A percentile compares a stretch with the other conserved stretches of the same genome.
Conservation (phyloP, 2,797 vertebrate species). For the Phyllotis vaccarum region DNA sequence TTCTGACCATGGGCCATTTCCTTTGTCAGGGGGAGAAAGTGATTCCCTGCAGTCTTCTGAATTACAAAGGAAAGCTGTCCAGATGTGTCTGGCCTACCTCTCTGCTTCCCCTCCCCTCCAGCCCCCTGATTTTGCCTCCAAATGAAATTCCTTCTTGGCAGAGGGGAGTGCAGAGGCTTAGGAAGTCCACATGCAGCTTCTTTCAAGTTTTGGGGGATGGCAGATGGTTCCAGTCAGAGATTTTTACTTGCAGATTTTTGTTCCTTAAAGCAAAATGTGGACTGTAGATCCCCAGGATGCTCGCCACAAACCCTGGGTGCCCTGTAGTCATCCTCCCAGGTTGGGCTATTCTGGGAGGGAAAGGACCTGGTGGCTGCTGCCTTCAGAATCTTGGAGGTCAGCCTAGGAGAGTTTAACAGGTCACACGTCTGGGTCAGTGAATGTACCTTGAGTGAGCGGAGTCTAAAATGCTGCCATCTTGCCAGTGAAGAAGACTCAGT, state of each 20-base stretch:
- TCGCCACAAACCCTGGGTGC: constrained; percentile 73
- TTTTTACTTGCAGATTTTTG: constrained; percentile 85
- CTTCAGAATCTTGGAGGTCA: constrained; percentile 11
- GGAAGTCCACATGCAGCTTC: constrained; percentile 85
- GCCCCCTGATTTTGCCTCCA: constrained; percentile 73
- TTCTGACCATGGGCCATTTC: constrained; percentile 81
- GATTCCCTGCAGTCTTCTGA: constrained; percentile 76
- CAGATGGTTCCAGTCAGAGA: constrained; percentile 89
- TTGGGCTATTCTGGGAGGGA: neutral
- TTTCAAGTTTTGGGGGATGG: constrained; percentile 87
- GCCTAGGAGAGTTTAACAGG: neutral
- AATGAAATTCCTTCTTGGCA: constrained; percentile 85
- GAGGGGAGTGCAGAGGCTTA: constrained; percentile 85
- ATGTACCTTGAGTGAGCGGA: neutral
- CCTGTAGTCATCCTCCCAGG: neutral
- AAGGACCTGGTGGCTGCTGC: neutral
- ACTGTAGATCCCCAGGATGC: constrained; percentile 73
- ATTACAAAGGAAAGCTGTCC: constrained; percentile 78
- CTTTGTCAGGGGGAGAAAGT: constrained; percentile 80
- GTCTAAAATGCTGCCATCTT: neutral
- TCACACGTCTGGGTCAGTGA: neutral
- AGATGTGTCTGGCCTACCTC: constrained; percentile 84
- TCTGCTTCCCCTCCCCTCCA: constrained; percentile 59
- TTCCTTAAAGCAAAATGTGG: constrained; percentile 86
- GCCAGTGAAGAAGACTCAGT: neutral